Percentiles rank a stretch among this genome's conserved stretches.
Evolutionary conservation across 2,888 invertebrate species (phyloP).

Genomic region (Physocephala rufipes): DNA sequence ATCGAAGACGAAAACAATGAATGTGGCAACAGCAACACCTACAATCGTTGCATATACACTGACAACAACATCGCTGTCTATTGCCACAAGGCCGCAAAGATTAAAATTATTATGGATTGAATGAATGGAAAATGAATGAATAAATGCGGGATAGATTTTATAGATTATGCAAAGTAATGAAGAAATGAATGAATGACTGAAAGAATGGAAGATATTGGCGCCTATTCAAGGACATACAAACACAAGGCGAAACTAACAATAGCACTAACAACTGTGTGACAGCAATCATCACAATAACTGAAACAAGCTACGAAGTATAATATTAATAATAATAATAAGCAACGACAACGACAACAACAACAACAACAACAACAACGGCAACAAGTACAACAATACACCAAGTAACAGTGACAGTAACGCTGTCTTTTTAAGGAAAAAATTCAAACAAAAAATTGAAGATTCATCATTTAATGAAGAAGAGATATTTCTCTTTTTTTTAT

Average conservation of each 20-base stretch:
- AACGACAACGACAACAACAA: conserved; percentile 36
- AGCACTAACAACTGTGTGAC: neutral
- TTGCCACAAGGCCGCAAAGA: conserved; percentile 12
- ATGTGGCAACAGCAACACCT: conserved; percentile 1
- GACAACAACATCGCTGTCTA: neutral
- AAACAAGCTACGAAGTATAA: conserved; percentile 33
- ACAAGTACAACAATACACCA: conserved; percentile 1
- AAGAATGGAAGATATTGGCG: conserved; percentile 8
- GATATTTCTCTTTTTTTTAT: no score
- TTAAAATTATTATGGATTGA: conserved; percentile 4
- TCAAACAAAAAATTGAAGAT: conserved; percentile 1
- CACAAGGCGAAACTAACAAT: neutral
- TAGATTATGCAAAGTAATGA: no score
- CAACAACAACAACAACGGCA: conserved; percentile 31
- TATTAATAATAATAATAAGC: conserved; percentile 36
- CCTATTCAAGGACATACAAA: neutral
- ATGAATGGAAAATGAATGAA: no score
- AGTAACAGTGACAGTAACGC: neutral
- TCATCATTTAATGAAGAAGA: no score
- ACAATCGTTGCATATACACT: conserved; percentile 2
- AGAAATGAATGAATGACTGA: neutral
- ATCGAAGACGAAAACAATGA: neutral
- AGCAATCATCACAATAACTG: conserved; percentile 10
- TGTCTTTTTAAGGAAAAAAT: conserved; percentile 3
- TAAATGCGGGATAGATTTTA: no score